Evolutionary conservation across 2,113 vertebrate genomes (phyloP).

Genomic region (Oostethus manadensis): DNA sequence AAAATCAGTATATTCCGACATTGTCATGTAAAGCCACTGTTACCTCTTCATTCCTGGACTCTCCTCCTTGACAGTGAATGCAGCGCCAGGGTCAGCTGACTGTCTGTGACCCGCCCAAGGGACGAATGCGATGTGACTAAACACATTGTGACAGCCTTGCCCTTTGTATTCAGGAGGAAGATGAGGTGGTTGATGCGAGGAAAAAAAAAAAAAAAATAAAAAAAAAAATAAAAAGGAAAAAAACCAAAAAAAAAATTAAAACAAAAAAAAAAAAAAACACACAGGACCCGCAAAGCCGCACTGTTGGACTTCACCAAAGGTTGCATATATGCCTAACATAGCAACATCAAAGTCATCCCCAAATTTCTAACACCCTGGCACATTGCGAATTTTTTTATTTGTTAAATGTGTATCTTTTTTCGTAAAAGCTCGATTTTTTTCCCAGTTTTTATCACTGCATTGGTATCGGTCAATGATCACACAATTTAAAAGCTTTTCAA

Average conservation of each 20-base stretch:
- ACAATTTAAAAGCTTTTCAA: no score
- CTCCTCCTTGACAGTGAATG: conserved; percentile 52
- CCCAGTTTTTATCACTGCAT: no score
- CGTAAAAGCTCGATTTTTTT: no score
- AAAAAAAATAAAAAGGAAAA: neutral
- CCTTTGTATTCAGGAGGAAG: conserved; percentile 57
- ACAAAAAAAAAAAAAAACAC: neutral
- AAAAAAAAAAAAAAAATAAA: conserved; percentile 24
- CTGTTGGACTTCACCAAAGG: no score
- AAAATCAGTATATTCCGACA: conserved; percentile 17
- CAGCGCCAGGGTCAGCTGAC: conserved; percentile 53
- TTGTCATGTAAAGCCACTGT: conserved; percentile 12
- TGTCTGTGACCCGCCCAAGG: conserved; percentile 39
- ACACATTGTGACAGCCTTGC: conserved; percentile 62
- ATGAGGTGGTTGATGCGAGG: conserved; percentile 19
- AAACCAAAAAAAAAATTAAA: neutral
- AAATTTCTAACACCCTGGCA: no score
- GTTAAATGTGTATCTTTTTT: no score
- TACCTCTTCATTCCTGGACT: conserved; percentile 23
- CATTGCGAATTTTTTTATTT: no score
- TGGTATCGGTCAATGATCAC: no score
- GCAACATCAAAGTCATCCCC: no score
- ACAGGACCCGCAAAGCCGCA: no score
- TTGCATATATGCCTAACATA: no score
- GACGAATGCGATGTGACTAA: conserved; percentile 57